Evolutionary conservation across 2,797 vertebrate species (phyloP).

Genomic region (Urophycis tenuis): DNA sequence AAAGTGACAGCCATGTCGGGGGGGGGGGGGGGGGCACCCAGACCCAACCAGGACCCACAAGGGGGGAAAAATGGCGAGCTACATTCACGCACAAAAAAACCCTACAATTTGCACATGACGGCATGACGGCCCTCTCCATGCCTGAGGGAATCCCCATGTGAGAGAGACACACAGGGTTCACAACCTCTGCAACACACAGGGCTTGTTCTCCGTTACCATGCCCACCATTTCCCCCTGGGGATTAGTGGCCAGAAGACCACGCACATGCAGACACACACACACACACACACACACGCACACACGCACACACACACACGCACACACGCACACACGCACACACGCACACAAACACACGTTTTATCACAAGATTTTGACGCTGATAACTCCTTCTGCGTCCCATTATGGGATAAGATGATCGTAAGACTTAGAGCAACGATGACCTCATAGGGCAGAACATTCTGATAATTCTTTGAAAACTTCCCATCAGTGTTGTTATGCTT

Average conservation of each 20-base stretch:
- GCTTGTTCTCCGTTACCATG: slow-evolving; percentile 50
- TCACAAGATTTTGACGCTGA: slow-evolving; percentile 42
- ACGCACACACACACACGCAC: slow-evolving; percentile 4
- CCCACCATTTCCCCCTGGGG: slow-evolving; percentile 12
- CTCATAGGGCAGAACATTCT: not conserved
- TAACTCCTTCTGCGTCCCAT: slow-evolving; percentile 35
- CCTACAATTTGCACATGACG: slow-evolving; percentile 23
- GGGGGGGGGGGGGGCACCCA: too few relatives aligned
- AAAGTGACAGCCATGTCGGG: too few relatives aligned
- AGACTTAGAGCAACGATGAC: slow-evolving; percentile 26
- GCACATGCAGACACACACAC: not conserved
- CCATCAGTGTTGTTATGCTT: not conserved
- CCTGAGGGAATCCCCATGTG: slow-evolving; percentile 60
- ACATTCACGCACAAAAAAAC: slow-evolving; percentile 11
- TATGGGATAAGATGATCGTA: slow-evolving; percentile 46
- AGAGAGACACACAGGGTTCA: slow-evolving; percentile 17
- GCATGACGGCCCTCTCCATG: slow-evolving; percentile 35
- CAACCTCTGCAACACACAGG: slow-evolving; percentile 45
- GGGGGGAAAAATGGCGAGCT: too few relatives aligned
- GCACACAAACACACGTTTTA: slow-evolving; percentile 7
- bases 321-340: slow-evolving; percentile 2
- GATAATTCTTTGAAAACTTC: not conserved
- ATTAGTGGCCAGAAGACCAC: slow-evolving; percentile 8
- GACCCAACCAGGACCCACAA: too few relatives aligned
- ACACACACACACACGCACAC: not conserved